Evolutionary conservation across 2,888 invertebrate species (phyloP), one percentile per base, ranked within the genome.

Genomic region (Matsumyia berberina): DNA sequence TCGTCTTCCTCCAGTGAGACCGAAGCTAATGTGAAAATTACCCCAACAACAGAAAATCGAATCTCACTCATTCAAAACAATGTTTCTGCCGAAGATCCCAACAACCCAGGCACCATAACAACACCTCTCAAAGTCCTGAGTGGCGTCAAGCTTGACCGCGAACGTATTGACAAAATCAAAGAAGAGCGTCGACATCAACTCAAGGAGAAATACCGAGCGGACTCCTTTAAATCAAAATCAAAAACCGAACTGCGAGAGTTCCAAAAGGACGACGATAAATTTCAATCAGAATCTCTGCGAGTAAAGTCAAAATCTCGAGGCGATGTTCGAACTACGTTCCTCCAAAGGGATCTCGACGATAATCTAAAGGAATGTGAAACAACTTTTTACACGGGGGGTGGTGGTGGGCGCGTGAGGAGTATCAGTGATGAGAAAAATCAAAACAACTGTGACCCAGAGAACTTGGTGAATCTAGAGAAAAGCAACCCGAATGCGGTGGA

Each of bases 161-260:
- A 97, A 89, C 92, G 97, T 53, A 97, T 97, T 86, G 97, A 97
- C 91, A 95, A 96, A 90, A 97, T 97, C 90, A 97, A 97, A 92
- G 97, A 97, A 89, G 97, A 97, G 89, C 92, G 97, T n/a, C 93
- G 97, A 62, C 95, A 95, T 87, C 96, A 96, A 88, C 92, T 97
- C 11, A 94, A 97, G 53, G 97, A 97, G 89, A 97, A 97, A 90
- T 97, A 97, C 90, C 95, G 96, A 86, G 95, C 96, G 0, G 96
- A 96, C 87, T 95, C 96, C 8, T 95, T 97, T 79, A 93, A 93
- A 87, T 92, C 93, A n/a, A 92, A 92, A 87, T 91, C 91, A 11
- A 92, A 91, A 83, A 91, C 89, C 6, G 92, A 92, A 87, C 87
- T 92, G 19, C 89, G 91, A 35, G 89, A 90, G 5, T 86, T 88